Percentiles rank a stretch among this genome's conserved stretches.
Conservation (phyloP, 2,888 invertebrate genomes). For the Mylabris sibirica region DNA sequence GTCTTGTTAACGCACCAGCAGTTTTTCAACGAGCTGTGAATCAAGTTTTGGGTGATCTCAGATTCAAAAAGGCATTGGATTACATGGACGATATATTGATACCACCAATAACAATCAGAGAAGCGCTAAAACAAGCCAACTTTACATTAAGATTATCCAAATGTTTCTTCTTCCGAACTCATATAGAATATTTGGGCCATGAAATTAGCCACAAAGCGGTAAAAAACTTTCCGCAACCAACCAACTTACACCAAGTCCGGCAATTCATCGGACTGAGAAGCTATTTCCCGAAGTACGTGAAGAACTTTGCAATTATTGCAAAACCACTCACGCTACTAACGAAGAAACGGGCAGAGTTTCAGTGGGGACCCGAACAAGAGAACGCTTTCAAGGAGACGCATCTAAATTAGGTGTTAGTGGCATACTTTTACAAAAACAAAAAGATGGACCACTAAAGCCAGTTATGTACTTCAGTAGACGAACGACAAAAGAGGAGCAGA, state of each 20-base stretch:
- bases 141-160: no score
- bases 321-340: constrained; percentile 4
- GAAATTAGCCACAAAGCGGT: no score
- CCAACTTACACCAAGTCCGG: constrained; percentile 15
- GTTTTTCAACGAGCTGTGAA: no score
- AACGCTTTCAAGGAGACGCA: constrained; percentile 27
- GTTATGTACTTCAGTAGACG: constrained; percentile 19
- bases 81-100: no score
- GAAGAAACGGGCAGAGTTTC: constrained; percentile 16
- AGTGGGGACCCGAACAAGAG: constrained; percentile 20
- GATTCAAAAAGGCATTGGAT: no score
- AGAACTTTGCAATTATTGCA: constrained; percentile 13
- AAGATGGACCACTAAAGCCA: constrained; percentile 9
- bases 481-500: constrained; percentile 26
- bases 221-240: constrained; percentile 7
- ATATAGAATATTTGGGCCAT: no score
- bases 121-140: no score
- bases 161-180: no score
- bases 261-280: constrained; percentile 18
- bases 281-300: constrained; percentile 24
- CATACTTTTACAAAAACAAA: constrained; percentile 23
- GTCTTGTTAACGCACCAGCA: no score
- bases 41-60: no score
- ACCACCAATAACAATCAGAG: no score
- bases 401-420: constrained; percentile 29